Evolutionary conservation across 2,888 invertebrate genomes (phyloP).

Genomic region (Drosophila emarginata): DNA sequence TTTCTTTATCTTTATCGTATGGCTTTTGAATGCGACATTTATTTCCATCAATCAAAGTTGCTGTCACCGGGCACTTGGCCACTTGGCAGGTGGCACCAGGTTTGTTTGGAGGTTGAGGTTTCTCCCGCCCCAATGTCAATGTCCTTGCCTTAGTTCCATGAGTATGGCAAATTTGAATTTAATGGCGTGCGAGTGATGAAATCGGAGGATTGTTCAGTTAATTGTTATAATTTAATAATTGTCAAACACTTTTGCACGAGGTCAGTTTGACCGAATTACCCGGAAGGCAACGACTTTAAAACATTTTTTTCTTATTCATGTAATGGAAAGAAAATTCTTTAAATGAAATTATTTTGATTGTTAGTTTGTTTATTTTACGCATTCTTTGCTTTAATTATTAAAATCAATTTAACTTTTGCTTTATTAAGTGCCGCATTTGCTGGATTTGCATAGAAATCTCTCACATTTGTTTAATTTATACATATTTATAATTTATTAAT

Average conservation of each 20-base stretch:
- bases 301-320: neutral
- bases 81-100: constrained; percentile 4
- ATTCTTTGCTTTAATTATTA: constrained; percentile 9
- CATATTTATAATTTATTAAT: constrained; percentile 16
- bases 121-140: constrained; percentile 34
- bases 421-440: constrained; percentile 18
- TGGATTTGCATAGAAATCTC: constrained; percentile 29
- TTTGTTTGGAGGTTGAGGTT: constrained; percentile 2
- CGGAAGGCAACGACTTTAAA: constrained; percentile 1
- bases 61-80: neutral
- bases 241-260: neutral
- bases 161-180: constrained; percentile 51
- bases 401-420: constrained; percentile 18
- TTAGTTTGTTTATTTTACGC: neutral
- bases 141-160: constrained; percentile 45
- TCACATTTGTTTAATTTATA: constrained; percentile 19
- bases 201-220: neutral
- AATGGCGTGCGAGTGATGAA: constrained; percentile 9
- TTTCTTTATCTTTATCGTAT: constrained; percentile 4
- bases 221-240: constrained; percentile 14
- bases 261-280: neutral
- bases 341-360: neutral
- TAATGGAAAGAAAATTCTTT: constrained; percentile 1
- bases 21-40: constrained; percentile 15
- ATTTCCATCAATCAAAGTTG: constrained; percentile 64